These are phyloP conservation scores for Telmatochromis sp. DNA, from an alignment of 2,113 vertebrate genomes.

Conservation along the genomic window DNA sequence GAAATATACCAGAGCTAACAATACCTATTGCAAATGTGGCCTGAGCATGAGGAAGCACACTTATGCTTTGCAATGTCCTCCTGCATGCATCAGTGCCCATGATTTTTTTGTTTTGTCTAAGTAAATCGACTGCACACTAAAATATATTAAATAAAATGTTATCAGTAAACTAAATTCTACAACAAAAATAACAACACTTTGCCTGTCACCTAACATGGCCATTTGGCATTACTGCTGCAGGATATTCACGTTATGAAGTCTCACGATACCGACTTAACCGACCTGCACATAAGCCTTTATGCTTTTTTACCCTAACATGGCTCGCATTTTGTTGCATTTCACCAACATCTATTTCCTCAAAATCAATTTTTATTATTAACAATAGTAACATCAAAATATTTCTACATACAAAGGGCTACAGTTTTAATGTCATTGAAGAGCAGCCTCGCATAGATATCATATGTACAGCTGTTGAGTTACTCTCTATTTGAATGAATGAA, in stretches of 20 bases:
- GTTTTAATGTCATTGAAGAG: neutral
- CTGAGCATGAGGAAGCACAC: neutral
- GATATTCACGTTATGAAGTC: fast-evolving
- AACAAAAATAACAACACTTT: neutral
- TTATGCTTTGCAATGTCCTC: neutral
- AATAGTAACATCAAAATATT: fast-evolving
- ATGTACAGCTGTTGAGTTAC: neutral
- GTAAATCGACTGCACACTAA: neutral
- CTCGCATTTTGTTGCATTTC: neutral
- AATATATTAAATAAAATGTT: neutral
- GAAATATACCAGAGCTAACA: neutral
- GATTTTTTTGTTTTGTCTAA: neutral
- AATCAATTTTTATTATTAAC: neutral
- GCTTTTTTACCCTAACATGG: neutral
- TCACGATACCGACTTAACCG: fast-evolving
- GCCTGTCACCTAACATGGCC: neutral
- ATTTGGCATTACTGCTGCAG: neutral
- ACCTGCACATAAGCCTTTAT: neutral
- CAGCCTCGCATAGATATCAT: neutral
- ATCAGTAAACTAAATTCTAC: neutral
- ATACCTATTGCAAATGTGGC: neutral
- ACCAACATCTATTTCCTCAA: neutral
- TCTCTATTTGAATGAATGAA: neutral
- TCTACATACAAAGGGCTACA: neutral
- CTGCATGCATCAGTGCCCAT: neutral